A percentile compares a stretch with the other conserved stretches of the same genome.
phyloP scores from a whole-genome alignment of 1,140 invertebrate genomes.

The Daktulosphaira vitifoliae region DNA sequence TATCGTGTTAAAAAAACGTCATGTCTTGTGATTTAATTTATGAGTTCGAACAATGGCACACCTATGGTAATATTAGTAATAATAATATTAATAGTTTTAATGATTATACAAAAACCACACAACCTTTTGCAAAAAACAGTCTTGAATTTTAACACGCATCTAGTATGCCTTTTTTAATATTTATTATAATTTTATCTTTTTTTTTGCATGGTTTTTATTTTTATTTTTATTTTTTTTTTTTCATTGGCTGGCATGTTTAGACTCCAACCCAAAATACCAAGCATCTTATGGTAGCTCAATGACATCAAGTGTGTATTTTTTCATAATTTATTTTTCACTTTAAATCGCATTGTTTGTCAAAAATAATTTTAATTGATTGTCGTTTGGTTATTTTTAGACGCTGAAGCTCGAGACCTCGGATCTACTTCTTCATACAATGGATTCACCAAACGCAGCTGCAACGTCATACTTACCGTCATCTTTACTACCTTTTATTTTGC shows the following conservation, averaged over 20 bases:
- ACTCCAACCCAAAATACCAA: slow-evolving; percentile 28
- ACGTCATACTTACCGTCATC: slow-evolving; percentile 8
- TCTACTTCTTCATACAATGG: slow-evolving; percentile 19
- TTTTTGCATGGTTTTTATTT: slow-evolving; percentile 15
- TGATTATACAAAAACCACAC: background rate
- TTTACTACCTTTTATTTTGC: background rate
- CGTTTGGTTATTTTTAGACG: background rate
- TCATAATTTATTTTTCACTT: background rate
- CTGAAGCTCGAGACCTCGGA: background rate
- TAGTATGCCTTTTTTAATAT: background rate
- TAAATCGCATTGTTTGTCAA: background rate
- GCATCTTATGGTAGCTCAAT: slow-evolving; percentile 22
- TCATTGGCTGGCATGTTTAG: slow-evolving; percentile 30
- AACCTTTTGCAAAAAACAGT: background rate
- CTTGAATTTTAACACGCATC: background rate
- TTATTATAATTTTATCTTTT: background rate
- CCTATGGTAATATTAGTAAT: no score
- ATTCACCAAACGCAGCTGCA: slow-evolving; percentile 24
- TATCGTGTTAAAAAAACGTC: no score
- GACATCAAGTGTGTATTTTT: slow-evolving; percentile 29
- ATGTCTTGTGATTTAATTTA: no score
- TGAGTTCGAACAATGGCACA: no score
- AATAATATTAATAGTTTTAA: no score
- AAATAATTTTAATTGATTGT: background rate
- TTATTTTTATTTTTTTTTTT: slow-evolving; percentile 20